Conservation (phyloP, 2,888 invertebrate genomes). For the Schizotus pectinicornis region DNA sequence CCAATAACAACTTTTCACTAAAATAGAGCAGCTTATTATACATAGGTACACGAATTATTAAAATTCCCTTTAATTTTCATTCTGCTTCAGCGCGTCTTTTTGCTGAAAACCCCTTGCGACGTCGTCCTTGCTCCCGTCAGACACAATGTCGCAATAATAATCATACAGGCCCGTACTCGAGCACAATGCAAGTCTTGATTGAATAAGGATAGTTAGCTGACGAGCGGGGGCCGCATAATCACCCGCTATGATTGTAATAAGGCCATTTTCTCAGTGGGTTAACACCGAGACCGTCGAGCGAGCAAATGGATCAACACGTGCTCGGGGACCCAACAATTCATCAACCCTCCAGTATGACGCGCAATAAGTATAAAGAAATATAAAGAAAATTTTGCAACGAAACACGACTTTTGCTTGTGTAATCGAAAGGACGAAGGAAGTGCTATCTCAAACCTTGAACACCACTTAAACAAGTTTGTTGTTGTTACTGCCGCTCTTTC, state of each 20-base stretch:
- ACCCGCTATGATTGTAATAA: conserved; percentile 43
- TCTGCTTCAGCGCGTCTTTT: no score
- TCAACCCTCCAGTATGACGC: conserved; percentile 6
- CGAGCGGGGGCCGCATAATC: conserved; percentile 34
- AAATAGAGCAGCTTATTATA: no score
- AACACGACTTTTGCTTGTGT: conserved; percentile 3
- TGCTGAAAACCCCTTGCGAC: conserved; percentile 5
- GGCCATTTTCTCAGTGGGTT: conserved; percentile 43
- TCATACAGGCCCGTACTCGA: conserved; percentile 18
- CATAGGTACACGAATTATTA: no score
- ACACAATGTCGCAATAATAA: conserved; percentile 37
- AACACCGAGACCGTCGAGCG: conserved; percentile 21
- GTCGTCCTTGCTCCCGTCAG: conserved; percentile 2
- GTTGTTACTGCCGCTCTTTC: no score
- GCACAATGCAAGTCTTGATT: conserved; percentile 40
- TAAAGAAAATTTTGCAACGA: conserved; percentile 2
- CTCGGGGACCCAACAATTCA: conserved; percentile 15
- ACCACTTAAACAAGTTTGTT: no score
- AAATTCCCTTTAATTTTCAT: no score
- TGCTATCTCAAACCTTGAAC: no score
- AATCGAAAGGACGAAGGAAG: no score
- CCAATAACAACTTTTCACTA: no score
- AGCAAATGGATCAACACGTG: conserved; percentile 23
- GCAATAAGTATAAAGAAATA: conserved; percentile 11
- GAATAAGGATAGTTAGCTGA: conserved; percentile 48